These are phyloP conservation scores for Eumerus sabulonum DNA, from an alignment of 2,888 invertebrate species.

Conservation along the genomic window DNA sequence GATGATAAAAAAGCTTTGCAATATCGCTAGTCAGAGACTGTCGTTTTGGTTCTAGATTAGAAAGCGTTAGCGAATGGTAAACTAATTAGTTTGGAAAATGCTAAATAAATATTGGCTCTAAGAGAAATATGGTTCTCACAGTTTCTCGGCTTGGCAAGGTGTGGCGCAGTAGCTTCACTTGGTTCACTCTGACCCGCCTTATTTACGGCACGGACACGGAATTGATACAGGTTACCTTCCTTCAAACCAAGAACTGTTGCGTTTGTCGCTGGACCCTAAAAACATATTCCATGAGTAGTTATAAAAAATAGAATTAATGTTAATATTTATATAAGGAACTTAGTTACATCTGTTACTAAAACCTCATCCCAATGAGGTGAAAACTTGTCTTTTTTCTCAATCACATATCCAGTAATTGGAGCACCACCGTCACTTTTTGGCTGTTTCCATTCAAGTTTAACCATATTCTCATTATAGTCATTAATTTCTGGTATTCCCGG, in stretches of 20 bases:
- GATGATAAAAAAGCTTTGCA: constrained; percentile 69
- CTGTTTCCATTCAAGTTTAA: constrained; percentile 95
- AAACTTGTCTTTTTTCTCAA: constrained; percentile 93
- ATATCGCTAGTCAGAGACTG: constrained; percentile 6
- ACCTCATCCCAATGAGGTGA: constrained; percentile 93
- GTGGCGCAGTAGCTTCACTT: constrained; percentile 92
- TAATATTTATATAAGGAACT: neutral
- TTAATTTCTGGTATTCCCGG: constrained; percentile 92
- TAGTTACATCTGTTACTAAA: constrained; percentile 83
- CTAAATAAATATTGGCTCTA: too few species aligned
- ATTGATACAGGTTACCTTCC: constrained; percentile 96
- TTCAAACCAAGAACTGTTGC: constrained; percentile 91
- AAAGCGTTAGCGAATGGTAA: too few species aligned
- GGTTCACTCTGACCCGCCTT: constrained; percentile 96
- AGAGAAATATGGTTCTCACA: constrained; percentile 83
- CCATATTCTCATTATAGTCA: constrained; percentile 94
- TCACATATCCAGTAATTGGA: constrained; percentile 97
- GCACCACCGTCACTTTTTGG: constrained; percentile 98
- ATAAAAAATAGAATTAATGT: too few species aligned
- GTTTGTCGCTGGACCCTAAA: constrained; percentile 86
- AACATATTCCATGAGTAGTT: neutral
- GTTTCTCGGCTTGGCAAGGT: constrained; percentile 91
- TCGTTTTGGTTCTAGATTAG: too few species aligned
- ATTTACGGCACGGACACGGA: constrained; percentile 96
- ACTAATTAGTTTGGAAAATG: too few species aligned